Evolutionary conservation across 2,113 vertebrate species (phyloP).

Genomic region (Anhinga anhinga): DNA sequence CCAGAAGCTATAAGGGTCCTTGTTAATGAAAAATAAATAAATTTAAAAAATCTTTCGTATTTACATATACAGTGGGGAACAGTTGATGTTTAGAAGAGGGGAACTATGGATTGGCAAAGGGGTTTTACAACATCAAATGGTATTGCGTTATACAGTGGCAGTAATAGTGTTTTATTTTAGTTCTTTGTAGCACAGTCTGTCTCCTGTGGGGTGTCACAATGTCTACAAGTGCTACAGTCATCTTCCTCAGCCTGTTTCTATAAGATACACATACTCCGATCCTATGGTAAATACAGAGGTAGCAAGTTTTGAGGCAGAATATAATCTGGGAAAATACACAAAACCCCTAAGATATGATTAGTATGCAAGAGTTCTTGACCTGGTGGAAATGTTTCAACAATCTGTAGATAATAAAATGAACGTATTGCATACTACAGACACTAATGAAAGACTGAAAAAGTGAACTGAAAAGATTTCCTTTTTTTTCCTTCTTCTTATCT

Average conservation of each 20-base stretch:
- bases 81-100: background rate
- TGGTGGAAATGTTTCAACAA: background rate
- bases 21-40: background rate
- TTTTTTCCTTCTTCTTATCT: background rate
- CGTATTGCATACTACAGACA: background rate
- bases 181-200: background rate
- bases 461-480: background rate
- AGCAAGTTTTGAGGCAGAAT: background rate
- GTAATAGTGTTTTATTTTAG: background rate
- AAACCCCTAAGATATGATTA: background rate
- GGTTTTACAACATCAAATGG: background rate
- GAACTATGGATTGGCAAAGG: background rate
- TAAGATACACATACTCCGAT: background rate
- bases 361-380: background rate
- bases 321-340: background rate
- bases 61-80: background rate
- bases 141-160: background rate
- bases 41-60: rapidly evolving
- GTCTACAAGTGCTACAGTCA: background rate
- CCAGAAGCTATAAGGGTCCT: background rate
- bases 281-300: background rate
- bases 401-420: background rate
- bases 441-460: background rate
- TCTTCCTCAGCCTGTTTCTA: background rate
- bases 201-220: background rate